These are phyloP conservation scores for Aphelenchoides bicaudatus DNA, from an alignment of 2,888 invertebrate genomes.

Conservation along the genomic window DNA sequence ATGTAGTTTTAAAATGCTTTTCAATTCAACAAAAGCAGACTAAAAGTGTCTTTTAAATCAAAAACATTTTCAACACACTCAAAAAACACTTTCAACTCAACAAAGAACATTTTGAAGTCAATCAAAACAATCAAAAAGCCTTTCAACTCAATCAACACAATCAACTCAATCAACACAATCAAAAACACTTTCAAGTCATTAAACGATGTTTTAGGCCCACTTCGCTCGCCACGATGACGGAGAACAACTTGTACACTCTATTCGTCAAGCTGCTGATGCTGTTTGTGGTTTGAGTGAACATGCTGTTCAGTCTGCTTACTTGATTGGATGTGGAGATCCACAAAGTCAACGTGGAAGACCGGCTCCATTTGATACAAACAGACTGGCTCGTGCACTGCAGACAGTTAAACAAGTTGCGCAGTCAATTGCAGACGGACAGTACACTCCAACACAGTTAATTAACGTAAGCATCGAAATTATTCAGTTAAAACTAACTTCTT, in stretches of 20 bases:
- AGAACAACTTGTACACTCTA: constrained; percentile 73
- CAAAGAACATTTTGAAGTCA: too few relatives aligned
- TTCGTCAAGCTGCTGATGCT: constrained; percentile 75
- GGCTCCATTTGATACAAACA: constrained; percentile 82
- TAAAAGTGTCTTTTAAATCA: too few relatives aligned
- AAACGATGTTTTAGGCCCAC: too few relatives aligned
- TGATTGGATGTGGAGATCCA: constrained; percentile 87
- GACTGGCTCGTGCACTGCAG: constrained; percentile 80
- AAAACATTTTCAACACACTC: too few relatives aligned
- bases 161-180: background rate
- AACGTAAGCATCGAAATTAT: constrained; percentile 24
- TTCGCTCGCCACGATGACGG: constrained; percentile 82
- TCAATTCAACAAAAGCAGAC: too few relatives aligned
- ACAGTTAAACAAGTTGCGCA: constrained; percentile 85
- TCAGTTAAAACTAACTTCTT: background rate
- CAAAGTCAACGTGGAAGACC: constrained; percentile 81
- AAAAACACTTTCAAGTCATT: constrained; percentile 69
- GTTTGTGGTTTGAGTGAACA: constrained; percentile 88
- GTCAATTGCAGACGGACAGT: constrained; percentile 38
- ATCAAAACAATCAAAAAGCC: background rate
- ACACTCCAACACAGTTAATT: constrained; percentile 41
- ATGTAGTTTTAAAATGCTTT: too few relatives aligned
- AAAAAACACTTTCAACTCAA: too few relatives aligned
- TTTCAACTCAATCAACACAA: background rate
- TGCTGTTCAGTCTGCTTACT: constrained; percentile 81